A percentile compares a stretch with the other conserved stretches of the same genome.
Conservation (phyloP, 2,113 vertebrate genomes). For the Tychaedon coryphoeus region DNA sequence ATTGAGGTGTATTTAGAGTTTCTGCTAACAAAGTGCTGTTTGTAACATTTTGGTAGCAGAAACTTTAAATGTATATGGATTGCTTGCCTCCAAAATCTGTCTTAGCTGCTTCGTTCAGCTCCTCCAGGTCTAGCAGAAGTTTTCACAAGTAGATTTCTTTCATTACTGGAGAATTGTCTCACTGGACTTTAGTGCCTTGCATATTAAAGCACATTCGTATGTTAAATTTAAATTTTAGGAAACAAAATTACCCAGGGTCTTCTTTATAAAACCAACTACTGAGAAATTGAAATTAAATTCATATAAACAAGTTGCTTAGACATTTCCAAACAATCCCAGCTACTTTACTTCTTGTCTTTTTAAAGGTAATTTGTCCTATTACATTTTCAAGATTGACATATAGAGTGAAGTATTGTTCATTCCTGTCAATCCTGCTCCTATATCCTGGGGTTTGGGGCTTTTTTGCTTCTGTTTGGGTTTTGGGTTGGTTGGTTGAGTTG, state of each 20-base stretch:
- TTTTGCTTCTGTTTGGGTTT: background rate
- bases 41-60: background rate
- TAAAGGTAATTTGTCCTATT: background rate
- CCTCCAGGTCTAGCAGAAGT: background rate
- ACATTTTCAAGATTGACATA: background rate
- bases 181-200: background rate
- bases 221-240: background rate
- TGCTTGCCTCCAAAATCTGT: accelerated
- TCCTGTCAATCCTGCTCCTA: background rate
- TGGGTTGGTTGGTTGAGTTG: accelerated
- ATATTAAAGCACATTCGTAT: background rate
- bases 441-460: accelerated
- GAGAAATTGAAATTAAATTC: background rate
- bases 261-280: background rate
- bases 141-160: background rate
- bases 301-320: background rate
- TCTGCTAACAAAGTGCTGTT: background rate
- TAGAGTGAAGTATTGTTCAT: background rate
- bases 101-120: background rate
- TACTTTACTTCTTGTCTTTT: background rate
- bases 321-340: background rate
- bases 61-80: background rate
- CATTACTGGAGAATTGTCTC: background rate
- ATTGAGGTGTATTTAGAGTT: background rate
- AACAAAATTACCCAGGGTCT: background rate